Evolutionary conservation across 2,797 vertebrate genomes (phyloP).

Genomic region (Phoeniculus purpureus): DNA sequence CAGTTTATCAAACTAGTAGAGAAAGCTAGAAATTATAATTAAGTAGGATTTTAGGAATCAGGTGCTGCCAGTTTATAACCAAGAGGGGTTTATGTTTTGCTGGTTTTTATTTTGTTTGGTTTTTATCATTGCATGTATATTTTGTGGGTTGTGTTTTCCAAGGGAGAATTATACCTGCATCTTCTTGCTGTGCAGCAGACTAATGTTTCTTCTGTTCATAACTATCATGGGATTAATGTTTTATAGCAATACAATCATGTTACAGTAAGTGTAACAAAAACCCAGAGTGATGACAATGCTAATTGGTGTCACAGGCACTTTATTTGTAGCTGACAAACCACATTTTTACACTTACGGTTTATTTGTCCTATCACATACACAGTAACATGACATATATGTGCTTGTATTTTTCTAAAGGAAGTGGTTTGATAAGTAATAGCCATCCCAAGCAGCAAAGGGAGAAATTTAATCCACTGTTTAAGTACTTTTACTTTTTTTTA

Average conservation of each 20-base stretch:
- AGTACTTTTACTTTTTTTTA: neutral
- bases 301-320: neutral
- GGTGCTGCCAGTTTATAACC: neutral
- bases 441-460: neutral
- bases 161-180: neutral
- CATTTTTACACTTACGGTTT: neutral
- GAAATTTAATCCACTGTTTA: neutral
- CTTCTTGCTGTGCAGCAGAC: neutral
- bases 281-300: neutral
- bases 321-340: neutral
- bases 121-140: neutral
- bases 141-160: neutral
- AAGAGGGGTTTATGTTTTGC: neutral
- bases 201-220: neutral
- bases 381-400: neutral
- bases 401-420: neutral
- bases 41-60: neutral
- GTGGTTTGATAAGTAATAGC: neutral
- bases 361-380: neutral
- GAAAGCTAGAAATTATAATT: neutral
- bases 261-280: neutral
- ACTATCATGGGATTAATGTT: neutral
- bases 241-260: neutral
- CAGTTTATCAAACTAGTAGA: neutral
- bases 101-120: fast-evolving